Conservation (phyloP, 92 coral and sea anemone species). For the Epizoanthus ramosus region DNA sequence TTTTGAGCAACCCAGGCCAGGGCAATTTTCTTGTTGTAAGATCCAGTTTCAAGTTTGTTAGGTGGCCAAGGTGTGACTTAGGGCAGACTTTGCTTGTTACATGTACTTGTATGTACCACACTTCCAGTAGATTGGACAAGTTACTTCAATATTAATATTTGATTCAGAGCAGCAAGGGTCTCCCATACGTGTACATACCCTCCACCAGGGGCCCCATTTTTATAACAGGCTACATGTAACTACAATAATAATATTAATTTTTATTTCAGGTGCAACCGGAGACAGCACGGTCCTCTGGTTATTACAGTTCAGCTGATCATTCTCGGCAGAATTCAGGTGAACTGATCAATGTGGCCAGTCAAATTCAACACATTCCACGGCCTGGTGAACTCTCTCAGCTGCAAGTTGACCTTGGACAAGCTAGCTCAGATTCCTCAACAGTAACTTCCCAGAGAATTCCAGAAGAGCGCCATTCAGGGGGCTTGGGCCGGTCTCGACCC, state of each 20-base stretch:
- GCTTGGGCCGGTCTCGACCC: slow-evolving; percentile 58
- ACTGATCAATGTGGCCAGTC: neutral
- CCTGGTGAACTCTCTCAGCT: slow-evolving; percentile 16
- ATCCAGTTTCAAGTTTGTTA: too few species aligned
- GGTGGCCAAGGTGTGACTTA: too few species aligned
- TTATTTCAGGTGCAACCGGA: slow-evolving; percentile 12
- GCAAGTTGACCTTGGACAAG: slow-evolving; percentile 32
- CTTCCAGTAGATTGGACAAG: too few species aligned
- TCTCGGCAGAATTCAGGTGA: slow-evolving; percentile 42
- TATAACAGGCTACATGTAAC: neutral
- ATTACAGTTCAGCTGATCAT: slow-evolving; percentile 39
- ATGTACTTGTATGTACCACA: too few species aligned
- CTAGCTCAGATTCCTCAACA: slow-evolving; percentile 7
- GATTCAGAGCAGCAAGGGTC: too few species aligned
- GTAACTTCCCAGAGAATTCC: slow-evolving; percentile 7
- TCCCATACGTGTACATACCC: neutral
- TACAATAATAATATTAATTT: neutral
- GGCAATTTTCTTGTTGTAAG: too few species aligned
- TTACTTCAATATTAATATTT: too few species aligned
- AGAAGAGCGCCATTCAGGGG: neutral
- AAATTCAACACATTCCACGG: neutral
- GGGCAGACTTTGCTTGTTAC: too few species aligned
- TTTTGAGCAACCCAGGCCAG: too few species aligned
- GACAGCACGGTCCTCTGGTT: slow-evolving; percentile 36
- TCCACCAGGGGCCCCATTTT: neutral